Evolutionary conservation across 1,140 invertebrate species (phyloP).

Genomic region (Steinernema khuongi): DNA sequence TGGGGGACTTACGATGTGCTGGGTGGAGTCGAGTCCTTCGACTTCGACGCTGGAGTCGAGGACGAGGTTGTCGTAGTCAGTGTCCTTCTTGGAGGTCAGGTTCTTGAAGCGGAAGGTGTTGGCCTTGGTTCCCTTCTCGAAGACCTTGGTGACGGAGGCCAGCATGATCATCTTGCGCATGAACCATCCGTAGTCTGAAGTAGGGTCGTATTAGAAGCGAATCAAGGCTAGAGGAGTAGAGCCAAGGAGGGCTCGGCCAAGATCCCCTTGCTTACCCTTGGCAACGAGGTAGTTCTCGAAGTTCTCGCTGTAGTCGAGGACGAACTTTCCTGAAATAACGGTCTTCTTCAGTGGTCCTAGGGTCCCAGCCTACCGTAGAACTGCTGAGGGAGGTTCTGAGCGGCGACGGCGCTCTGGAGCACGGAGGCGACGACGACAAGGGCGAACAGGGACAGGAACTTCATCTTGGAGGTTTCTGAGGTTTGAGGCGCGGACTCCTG

Average conservation of each 20-base stretch:
- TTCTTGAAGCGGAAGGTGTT: constrained; percentile 40
- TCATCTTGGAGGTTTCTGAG: background rate
- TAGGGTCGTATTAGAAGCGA: constrained; percentile 3
- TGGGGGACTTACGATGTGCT: constrained; percentile 46
- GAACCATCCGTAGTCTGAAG: constrained; percentile 50
- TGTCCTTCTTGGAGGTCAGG: constrained; percentile 46
- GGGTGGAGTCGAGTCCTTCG: constrained; percentile 47
- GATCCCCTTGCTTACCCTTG: constrained; percentile 39
- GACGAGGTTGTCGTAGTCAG: constrained; percentile 41
- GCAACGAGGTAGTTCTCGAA: constrained; percentile 53
- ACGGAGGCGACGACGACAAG: background rate
- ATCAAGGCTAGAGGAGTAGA: no score
- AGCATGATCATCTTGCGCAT: constrained; percentile 55
- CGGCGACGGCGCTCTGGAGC: constrained; percentile 24
- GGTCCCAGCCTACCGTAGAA: constrained; percentile 44
- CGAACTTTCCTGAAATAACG: constrained; percentile 30
- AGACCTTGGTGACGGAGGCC: constrained; percentile 48
- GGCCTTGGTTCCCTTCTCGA: constrained; percentile 31
- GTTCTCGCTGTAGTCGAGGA: constrained; percentile 50
- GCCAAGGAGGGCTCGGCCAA: background rate
- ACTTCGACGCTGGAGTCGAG: constrained; percentile 42
- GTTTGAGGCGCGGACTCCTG: background rate
- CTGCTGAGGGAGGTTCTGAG: constrained; percentile 41
- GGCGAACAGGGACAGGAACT: background rate
- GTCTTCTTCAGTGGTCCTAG: background rate